Evolutionary conservation across 2,113 vertebrate species (phyloP).

Genomic region (Lepus americanus): DNA sequence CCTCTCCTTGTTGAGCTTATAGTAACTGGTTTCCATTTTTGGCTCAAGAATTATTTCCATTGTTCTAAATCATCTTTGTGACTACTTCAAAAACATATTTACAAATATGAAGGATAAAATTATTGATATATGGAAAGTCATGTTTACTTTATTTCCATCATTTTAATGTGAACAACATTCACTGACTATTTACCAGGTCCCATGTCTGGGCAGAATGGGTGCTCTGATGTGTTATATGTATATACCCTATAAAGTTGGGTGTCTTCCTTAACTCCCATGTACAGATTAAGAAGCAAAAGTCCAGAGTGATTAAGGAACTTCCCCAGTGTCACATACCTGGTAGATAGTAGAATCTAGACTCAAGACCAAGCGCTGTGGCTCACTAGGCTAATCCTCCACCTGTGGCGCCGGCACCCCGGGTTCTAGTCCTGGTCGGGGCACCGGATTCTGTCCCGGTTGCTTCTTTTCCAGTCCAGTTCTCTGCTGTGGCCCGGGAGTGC

Average conservation of each 20-base stretch:
- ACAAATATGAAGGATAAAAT: constrained; percentile 3
- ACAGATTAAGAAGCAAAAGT: neutral
- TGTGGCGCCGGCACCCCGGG: too few species aligned
- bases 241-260: neutral
- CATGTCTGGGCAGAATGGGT: neutral
- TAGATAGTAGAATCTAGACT: neutral
- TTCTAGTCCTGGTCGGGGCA: too few species aligned
- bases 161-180: neutral
- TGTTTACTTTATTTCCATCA: neutral
- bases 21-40: constrained; percentile 34
- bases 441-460: too few species aligned
- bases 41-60: neutral
- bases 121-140: neutral
- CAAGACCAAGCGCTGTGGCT: neutral
- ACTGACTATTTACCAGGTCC: neutral
- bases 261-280: neutral
- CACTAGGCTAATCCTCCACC: too few species aligned
- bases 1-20: neutral
- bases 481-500: too few species aligned
- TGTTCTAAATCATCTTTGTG: neutral
- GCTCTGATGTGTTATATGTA: accelerated
- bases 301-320: neutral
- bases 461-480: too few species aligned
- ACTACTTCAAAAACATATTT: neutral
- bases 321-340: neutral